phyloP scores from a whole-genome alignment of 53 echinoderm and acorn worm species.

The Echinometra lucunter region DNA sequence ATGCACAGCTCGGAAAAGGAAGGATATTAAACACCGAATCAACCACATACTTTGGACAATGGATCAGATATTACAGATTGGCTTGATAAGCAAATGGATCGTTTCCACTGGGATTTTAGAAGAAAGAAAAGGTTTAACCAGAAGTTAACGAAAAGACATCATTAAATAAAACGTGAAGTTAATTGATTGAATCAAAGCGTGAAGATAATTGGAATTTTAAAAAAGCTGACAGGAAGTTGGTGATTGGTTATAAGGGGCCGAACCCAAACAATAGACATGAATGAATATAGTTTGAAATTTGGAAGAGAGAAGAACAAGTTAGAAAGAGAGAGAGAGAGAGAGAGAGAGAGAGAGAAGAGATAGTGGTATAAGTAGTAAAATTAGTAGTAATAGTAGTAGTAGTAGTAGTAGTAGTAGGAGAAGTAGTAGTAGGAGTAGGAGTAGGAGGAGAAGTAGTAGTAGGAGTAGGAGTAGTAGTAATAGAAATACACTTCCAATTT shows the following conservation, averaged over 20 bases:
- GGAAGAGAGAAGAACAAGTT: too few relatives aligned
- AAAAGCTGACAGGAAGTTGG: background rate
- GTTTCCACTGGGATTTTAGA: background rate
- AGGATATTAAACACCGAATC: slow-evolving; percentile 27
- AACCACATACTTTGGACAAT: slow-evolving; percentile 14
- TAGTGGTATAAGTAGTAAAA: too few relatives aligned
- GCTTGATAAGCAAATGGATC: background rate
- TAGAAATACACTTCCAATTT: too few relatives aligned
- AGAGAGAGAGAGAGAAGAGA: background rate
- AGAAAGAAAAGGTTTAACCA: background rate
- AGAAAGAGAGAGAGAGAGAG: background rate
- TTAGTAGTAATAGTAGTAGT: background rate
- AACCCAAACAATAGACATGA: background rate
- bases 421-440: background rate
- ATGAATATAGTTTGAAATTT: background rate
- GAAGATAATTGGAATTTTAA: background rate
- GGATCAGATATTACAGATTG: background rate
- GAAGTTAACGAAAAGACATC: background rate
- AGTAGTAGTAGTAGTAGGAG: background rate
- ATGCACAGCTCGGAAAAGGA: background rate
- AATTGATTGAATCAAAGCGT: background rate
- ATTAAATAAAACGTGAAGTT: background rate
- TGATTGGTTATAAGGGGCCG: background rate
- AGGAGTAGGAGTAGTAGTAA: background rate
- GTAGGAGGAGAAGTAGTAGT: background rate